A percentile compares a stretch with the other conserved stretches of the same genome.
phyloP scores from a whole-genome alignment of 2,888 invertebrate species.

The Polyommatus icarus region DNA sequence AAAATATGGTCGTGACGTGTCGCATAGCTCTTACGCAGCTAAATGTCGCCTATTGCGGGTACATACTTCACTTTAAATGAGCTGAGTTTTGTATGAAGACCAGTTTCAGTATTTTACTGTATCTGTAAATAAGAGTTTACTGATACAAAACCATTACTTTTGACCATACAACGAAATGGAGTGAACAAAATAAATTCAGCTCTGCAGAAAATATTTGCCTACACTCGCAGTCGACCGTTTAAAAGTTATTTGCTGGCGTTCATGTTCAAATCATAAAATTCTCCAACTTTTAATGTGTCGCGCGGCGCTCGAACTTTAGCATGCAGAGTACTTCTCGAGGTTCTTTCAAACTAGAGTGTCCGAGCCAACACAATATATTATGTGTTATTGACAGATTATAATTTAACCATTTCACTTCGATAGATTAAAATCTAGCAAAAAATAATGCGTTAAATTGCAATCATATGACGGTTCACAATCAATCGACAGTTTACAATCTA shows the following conservation, averaged over 20 bases:
- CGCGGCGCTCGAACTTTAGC: constrained; percentile 38
- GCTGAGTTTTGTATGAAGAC: not conserved
- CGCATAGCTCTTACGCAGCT: no score
- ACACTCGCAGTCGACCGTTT: not conserved
- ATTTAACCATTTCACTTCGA: no score
- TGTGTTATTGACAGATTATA: no score
- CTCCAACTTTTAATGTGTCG: constrained; percentile 39
- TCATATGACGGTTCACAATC: no score
- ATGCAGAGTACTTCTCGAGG: constrained; percentile 36
- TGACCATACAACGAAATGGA: not conserved
- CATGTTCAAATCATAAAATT: constrained; percentile 33
- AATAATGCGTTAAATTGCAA: no score
- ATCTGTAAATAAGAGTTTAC: no score
- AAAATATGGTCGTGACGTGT: no score
- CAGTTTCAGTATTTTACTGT: not conserved
- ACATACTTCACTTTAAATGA: no score
- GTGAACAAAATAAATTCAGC: not conserved
- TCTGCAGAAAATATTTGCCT: constrained; percentile 1
- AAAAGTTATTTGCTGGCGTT: constrained; percentile 20
- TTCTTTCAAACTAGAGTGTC: constrained; percentile 26
- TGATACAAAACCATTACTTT: not conserved
- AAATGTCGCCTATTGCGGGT: no score
- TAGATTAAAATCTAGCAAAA: no score
- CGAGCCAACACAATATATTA: not conserved
- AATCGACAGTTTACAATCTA: no score